Evolutionary conservation across 2,888 invertebrate genomes (phyloP), one percentile per base, ranked within the genome.

Genomic region (Sylvicola cinctus): DNA sequence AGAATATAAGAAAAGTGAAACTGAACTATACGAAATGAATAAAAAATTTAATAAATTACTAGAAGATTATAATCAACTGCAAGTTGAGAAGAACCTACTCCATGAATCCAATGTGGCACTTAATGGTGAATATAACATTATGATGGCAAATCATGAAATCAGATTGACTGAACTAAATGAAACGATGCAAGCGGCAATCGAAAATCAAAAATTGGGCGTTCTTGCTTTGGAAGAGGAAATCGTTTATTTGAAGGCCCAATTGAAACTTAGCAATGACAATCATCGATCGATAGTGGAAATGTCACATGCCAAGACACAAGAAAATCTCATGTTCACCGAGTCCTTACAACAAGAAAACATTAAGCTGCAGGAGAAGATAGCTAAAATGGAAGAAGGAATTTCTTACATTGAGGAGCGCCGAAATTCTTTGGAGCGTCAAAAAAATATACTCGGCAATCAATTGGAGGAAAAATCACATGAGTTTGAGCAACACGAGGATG

Each of bases 291-390:
- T 31, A 10, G 38, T 37, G 32, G 42, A 42, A 38, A 54, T 54
- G 36, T 52, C 53, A 8, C 53, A 74, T 39, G 73, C 74, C 2
- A 80, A 79, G 54, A 51, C 81, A 10, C 74, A 75, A 49, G 79
- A 81, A 51, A 62, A 75, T 39, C 74, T 78, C 48, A 62, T 74
- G 32, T 74, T 73, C 40, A 73, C 79, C 36, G 80, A 81, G 52
- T 71, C 67, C 27, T 57, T 79, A 37, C 75, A 80, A 51, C 54
- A 62, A 17, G 78, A 79, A 46, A 62, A 75, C 33, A 56, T 51
- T 3, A 68, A 70, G 44, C 68, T 71, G 36, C 72, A 70, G 43
- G 66, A 65, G 6, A 69, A 72, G 44, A 66, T 73, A 27, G 60
- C 63, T 23, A 66, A 67, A 25, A 62, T 80, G 26, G 73, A 79